Percentiles rank a stretch among this genome's conserved stretches.
Conservation (phyloP, 2,888 invertebrate genomes). For the Tipula confusa region DNA sequence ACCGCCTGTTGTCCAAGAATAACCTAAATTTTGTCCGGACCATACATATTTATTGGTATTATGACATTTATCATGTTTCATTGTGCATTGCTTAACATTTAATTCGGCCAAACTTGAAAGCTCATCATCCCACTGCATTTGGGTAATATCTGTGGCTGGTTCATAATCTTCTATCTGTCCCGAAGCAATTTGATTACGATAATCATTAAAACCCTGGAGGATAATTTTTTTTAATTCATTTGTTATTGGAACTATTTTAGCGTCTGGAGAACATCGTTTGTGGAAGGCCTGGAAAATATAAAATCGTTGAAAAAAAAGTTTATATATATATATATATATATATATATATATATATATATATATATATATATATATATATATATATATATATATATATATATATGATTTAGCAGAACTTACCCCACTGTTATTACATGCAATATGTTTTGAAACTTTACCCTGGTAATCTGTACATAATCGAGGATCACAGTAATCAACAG, state of each 20-base stretch:
- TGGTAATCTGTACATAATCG: neutral
- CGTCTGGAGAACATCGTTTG: neutral
- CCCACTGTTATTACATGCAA: neutral
- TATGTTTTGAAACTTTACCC: neutral
- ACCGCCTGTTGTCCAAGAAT: neutral
- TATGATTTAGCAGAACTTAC: neutral
- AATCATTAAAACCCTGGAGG: neutral
- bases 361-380: too few relatives aligned
- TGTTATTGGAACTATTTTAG: neutral
- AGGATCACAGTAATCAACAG: neutral
- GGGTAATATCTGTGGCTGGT: neutral
- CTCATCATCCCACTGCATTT: neutral
- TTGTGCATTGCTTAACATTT: neutral
- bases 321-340: neutral
- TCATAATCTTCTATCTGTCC: neutral
- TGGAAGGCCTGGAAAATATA: neutral
- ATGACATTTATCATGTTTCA: neutral
- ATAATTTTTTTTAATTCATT: neutral
- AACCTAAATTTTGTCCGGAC: neutral
- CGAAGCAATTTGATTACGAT: conserved; percentile 15
- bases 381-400: too few relatives aligned
- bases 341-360: too few relatives aligned
- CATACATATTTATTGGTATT: neutral
- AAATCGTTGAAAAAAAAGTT: neutral
- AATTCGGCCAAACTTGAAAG: neutral